A percentile compares a stretch with the other conserved stretches of the same genome.
phyloP scores from a whole-genome alignment of 2,113 vertebrate species.

The Pipa parva region DNA sequence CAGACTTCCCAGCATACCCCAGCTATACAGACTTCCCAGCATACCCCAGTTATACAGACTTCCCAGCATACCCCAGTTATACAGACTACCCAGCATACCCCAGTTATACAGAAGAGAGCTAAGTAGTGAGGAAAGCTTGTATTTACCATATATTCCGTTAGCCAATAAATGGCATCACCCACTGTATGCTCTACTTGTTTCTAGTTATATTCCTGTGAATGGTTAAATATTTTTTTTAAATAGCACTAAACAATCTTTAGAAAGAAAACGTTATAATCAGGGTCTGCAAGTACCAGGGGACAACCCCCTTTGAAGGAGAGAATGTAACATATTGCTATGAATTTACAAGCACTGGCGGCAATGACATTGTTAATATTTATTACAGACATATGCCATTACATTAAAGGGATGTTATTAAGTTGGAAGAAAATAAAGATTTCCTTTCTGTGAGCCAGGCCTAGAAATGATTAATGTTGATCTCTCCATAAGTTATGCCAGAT shows the following conservation, averaged over 20 bases:
- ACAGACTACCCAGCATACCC: too few relatives aligned
- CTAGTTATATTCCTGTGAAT: too few relatives aligned
- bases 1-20: too few relatives aligned
- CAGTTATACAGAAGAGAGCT: too few relatives aligned
- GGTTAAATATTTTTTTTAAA: too few relatives aligned
- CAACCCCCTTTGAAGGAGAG: constrained; percentile 1
- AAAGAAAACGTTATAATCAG: constrained; percentile 19
- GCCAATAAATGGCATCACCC: too few relatives aligned
- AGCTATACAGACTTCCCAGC: too few relatives aligned
- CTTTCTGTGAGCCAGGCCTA: constrained; percentile 29
- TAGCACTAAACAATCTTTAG: constrained; percentile 10
- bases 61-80: too few relatives aligned
- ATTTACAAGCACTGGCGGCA: constrained; percentile 35
- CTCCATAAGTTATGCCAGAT: constrained; percentile 42
- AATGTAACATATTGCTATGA: constrained; percentile 30
- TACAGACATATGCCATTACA: constrained; percentile 44
- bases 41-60: too few relatives aligned
- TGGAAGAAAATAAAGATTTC: constrained; percentile 41
- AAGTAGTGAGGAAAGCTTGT: too few relatives aligned
- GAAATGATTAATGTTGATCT: constrained; percentile 37
- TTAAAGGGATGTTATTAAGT: constrained; percentile 42
- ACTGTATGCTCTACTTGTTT: too few relatives aligned
- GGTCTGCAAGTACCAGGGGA: not conserved
- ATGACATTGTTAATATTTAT: constrained; percentile 43
- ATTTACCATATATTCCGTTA: too few relatives aligned